Base-by-base conservation (phyloP, 2,888 invertebrate genomes). In the Esperia sulphurella region DNA sequence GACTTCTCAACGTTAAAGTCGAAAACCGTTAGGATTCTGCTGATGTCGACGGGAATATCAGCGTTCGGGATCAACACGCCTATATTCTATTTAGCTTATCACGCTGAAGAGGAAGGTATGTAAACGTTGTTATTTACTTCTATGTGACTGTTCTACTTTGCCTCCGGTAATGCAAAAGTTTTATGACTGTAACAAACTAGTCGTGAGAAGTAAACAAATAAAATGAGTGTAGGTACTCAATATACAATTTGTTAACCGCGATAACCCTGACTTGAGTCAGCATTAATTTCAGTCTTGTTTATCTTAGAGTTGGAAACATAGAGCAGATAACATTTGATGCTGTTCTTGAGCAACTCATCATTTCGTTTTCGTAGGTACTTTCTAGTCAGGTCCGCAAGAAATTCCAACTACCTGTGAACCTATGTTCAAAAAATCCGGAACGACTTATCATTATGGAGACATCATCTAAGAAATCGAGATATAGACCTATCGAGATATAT, bases 1-100 rank as follows among this genome's bases (percentile, higher is more conserved):
- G 97, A 97, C 78, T 95, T 96, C 71, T 94, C 94, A 50, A 96
- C 96, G 7, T 88, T 97, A 52, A 93, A 93, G 70, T 96, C 96
- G 70, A 95, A 95, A 77, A 96, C 96, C 30, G 94, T 97, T 37
- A 93, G 95, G 63, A 96, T 96, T 61, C 83, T 97, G 50, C 90
- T 97, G 50, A 91, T 95, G 65, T 95, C 96, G 5, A 95, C 95
- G 1, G 94, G 95, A 8, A 93, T 96, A 73, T 92, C 92, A 10
- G 95, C 95, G 6, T 94, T 96, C 71, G 97, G 97, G 13, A 94
- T 96, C 63, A 95, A 95, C 71, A 95, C 96, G 0, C 97, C 97
- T 0, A 93, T 96, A 63, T 94, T 96, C 75, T 94, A 95, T 75
- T 83, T 97, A 83, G 95, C 94, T 13, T 94, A 95, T 68, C 94